These are phyloP conservation scores for Ceratina japonica DNA, from an alignment of 1,140 invertebrate genomes.

Conservation along the genomic window DNA sequence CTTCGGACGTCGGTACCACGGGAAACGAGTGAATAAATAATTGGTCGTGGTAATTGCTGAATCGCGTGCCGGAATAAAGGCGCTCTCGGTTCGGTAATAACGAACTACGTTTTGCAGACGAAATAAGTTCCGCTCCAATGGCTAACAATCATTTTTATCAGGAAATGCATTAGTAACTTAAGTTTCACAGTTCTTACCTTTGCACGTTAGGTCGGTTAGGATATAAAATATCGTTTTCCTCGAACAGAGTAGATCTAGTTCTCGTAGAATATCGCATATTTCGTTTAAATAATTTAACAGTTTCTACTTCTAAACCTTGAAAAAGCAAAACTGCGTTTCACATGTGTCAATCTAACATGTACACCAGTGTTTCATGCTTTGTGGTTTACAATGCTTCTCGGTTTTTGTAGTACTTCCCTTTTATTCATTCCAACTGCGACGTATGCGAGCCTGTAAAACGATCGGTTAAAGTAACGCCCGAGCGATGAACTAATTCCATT, in stretches of 20 bases:
- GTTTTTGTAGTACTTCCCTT: constrained; percentile 20
- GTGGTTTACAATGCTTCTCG: background rate
- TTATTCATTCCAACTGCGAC: background rate
- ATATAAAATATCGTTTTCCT: too few relatives aligned
- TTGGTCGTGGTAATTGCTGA: constrained; percentile 3
- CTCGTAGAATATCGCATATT: too few relatives aligned
- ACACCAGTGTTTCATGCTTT: too few relatives aligned
- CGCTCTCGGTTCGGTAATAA: too few relatives aligned
- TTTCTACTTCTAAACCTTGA: too few relatives aligned
- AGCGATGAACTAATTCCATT: constrained; percentile 43
- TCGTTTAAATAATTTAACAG: too few relatives aligned
- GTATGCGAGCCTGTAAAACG: background rate
- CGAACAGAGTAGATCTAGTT: too few relatives aligned
- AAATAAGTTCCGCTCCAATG: background rate
- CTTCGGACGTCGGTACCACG: constrained; percentile 1
- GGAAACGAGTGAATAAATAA: constrained; percentile 4
- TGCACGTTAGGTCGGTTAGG: too few relatives aligned
- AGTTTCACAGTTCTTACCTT: too few relatives aligned
- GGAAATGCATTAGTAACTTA: too few relatives aligned
- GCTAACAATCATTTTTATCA: background rate
- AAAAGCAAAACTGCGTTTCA: too few relatives aligned
- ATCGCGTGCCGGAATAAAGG: background rate
- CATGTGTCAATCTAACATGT: too few relatives aligned
- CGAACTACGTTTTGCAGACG: background rate
- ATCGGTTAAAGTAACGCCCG: background rate